phyloP scores from a whole-genome alignment of 2,888 invertebrate species.

The Balanococcus diminutus region DNA sequence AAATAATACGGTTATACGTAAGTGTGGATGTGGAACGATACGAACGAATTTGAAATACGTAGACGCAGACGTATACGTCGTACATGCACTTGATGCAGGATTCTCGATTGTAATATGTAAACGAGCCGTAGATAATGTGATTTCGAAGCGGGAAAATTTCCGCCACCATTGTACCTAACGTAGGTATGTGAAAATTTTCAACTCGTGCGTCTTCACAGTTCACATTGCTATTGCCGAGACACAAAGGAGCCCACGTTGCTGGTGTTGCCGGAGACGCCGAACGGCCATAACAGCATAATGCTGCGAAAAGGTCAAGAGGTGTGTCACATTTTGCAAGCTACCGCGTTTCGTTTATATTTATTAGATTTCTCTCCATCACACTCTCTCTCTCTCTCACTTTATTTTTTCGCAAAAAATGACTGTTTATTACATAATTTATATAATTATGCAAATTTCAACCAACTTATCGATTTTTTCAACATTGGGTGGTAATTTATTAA shows the following conservation, averaged over 20 bases:
- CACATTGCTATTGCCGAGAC: not conserved
- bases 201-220: not conserved
- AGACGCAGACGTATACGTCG: no score
- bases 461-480: not conserved
- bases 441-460: conserved; percentile 1
- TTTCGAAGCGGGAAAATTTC: not conserved
- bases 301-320: conserved; percentile 6
- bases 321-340: not conserved
- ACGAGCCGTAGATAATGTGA: not conserved
- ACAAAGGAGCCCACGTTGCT: not conserved
- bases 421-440: not conserved
- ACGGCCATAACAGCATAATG: not conserved
- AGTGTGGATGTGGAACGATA: not conserved
- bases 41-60: not conserved
- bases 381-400: not conserved
- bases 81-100: not conserved
- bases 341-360: not conserved
- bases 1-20: not conserved
- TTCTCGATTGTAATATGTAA: not conserved
- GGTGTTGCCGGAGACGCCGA: not conserved
- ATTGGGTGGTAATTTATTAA: not conserved
- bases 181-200: not conserved
- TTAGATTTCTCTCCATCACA: not conserved
- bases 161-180: not conserved
- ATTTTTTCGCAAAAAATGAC: not conserved